Evolutionary conservation across 2,888 invertebrate genomes (phyloP), one percentile per base, ranked within the genome.

Genomic region (Synergus gifuensis): DNA sequence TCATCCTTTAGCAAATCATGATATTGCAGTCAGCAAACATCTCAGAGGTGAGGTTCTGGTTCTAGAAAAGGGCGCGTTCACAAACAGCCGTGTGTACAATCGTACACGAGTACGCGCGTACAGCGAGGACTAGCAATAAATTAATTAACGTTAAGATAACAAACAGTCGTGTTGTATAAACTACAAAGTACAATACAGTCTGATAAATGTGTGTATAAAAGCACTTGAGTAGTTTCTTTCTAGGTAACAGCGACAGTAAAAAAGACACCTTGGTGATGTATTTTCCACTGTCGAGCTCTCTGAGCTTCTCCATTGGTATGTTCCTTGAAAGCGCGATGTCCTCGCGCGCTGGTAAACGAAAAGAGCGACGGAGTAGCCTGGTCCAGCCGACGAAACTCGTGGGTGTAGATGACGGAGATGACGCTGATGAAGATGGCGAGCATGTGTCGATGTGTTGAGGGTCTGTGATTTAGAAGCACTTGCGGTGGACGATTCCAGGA

Each of bases 401-500:
- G 69, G 69, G 49, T 69, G 69, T 69, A 49, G 49, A 69, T 69
- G 66, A 67, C 54, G 44, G 54, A 54, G 76, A 76, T 76, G 76
- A 76, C 18, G 40, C 42, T 62, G 76, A 76, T 76, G 76, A 76
- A 44, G 54, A 44, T 76, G 76, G 42, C 60, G 54, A 76, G 76
- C 62, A 16, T 44, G 58, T 76, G 62, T 76, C 18, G 62, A 22
- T 42, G 76, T 44, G 18, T 28, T 28, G 49, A 5, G 49, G 46
- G 49, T 69, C 36, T 69, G n/a, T 28, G 69, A 73, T 81, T 91
- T 92, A 93, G 89, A 93, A 93, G 87, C 93, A 93, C 86, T 93
- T 93, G 83, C 93, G 88, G 89, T 93, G 93, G 58, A 93, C 93
- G 79, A 93, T 93, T 54, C 92, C 91, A 2, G 93, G 93, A 42